Conservation (phyloP, 2,888 invertebrate genomes). For the Lithophane semibrunnea region DNA sequence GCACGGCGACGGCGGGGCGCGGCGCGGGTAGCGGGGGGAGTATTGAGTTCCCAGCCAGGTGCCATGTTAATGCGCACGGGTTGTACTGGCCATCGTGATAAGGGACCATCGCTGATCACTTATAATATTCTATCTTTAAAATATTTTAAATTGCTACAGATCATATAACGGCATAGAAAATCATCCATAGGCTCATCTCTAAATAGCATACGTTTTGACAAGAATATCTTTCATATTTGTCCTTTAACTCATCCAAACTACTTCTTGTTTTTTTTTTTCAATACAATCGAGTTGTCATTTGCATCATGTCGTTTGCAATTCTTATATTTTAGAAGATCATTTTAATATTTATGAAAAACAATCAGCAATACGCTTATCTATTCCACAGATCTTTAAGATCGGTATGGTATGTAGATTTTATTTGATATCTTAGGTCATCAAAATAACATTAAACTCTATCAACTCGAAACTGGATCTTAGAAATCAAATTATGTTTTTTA, state of each 20-base stretch:
- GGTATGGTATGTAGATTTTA: background rate
- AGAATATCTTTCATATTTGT: background rate
- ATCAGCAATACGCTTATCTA: constrained; percentile 1
- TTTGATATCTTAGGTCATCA: constrained; percentile 3
- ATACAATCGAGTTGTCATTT: background rate
- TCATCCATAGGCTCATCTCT: background rate
- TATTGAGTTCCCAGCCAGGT: too few species aligned
- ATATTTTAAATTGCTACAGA: background rate
- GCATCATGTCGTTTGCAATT: background rate
- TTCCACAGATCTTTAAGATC: constrained; percentile 10
- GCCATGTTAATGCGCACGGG: too few species aligned
- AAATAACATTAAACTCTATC: background rate
- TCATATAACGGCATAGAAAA: background rate
- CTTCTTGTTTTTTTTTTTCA: background rate
- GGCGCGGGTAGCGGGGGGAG: too few species aligned
- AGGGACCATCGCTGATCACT: too few species aligned
- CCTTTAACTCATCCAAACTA: background rate
- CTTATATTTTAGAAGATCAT: background rate
- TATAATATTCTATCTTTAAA: background rate
- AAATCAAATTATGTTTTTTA: background rate
- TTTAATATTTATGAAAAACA: background rate
- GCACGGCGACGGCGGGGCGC: too few species aligned
- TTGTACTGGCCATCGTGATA: background rate
- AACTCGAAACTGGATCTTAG: background rate
- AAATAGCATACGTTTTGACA: background rate